Evolutionary conservation across 2,888 invertebrate species (phyloP).

Genomic region (Palloptera scutellata): DNA sequence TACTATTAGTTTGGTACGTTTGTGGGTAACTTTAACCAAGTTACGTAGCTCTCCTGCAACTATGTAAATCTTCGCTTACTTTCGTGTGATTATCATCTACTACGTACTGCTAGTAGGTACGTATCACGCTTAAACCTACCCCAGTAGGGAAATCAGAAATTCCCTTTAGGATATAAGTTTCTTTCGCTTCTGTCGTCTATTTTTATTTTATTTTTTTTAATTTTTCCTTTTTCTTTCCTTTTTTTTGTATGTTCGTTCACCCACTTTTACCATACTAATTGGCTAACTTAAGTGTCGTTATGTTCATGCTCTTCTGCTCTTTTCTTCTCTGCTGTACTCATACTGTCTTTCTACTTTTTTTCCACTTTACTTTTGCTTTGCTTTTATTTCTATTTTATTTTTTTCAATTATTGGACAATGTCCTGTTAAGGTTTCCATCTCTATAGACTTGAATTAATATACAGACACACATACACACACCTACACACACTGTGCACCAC

Average conservation of each 20-base stretch:
- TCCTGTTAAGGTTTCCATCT: constrained; percentile 5
- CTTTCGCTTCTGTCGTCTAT: too few species aligned
- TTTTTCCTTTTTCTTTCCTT: neutral
- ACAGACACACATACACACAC: too few species aligned
- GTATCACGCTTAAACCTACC: too few species aligned
- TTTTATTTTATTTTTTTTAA: neutral
- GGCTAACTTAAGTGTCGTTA: constrained; percentile 55
- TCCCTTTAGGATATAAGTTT: constrained; percentile 16
- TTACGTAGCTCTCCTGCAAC: too few species aligned
- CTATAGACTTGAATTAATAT: too few species aligned
- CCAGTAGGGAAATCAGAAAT: constrained; percentile 23
- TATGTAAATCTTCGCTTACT: too few species aligned
- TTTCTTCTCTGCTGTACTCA: constrained; percentile 7
- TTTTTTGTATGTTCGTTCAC: constrained; percentile 6
- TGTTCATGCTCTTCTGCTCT: constrained; percentile 35
- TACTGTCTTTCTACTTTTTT: constrained; percentile 2
- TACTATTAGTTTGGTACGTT: neutral
- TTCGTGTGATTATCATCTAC: too few species aligned
- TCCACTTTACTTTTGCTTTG: constrained; percentile 4
- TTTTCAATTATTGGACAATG: constrained; percentile 28
- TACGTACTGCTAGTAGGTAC: too few species aligned
- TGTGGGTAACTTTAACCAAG: neutral
- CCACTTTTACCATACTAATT: constrained; percentile 45
- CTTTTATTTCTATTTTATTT: constrained; percentile 11
- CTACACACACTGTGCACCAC: too few species aligned